Percentiles rank a stretch among this genome's conserved stretches.
Conservation (phyloP, 1,140 invertebrate genomes). For the Orchestia grillus region DNA sequence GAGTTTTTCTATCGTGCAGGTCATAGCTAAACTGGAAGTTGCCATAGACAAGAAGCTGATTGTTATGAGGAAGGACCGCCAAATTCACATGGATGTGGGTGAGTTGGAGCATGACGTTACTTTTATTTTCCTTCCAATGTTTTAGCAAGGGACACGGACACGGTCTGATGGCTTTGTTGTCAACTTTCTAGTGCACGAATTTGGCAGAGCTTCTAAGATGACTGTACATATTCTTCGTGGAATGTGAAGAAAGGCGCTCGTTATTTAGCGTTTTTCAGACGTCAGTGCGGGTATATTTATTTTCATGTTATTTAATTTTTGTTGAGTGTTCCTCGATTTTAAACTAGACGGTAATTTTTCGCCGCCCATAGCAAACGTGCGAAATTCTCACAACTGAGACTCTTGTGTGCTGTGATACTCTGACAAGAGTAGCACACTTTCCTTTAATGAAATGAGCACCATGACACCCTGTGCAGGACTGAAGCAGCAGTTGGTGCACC, state of each 20-base stretch:
- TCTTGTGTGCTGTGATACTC: neutral
- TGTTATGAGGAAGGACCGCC: conserved; percentile 72
- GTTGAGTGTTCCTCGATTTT: too few relatives aligned
- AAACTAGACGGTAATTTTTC: neutral
- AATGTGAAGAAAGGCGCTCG: too few relatives aligned
- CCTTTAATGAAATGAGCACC: neutral
- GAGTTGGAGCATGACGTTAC: conserved; percentile 66
- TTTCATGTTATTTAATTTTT: neutral
- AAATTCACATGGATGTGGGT: conserved; percentile 71
- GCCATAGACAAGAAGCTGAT: conserved; percentile 72
- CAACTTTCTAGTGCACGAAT: too few relatives aligned
- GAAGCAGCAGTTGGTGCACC: conserved; percentile 82
- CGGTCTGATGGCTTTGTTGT: too few relatives aligned
- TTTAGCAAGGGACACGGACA: too few relatives aligned
- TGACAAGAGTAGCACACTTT: neutral
- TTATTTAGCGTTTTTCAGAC: neutral
- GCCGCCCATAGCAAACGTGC: neutral
- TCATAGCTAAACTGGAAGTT: conserved; percentile 72
- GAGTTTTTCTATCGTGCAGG: conserved; percentile 44
- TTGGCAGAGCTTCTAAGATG: too few relatives aligned
- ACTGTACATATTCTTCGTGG: too few relatives aligned
- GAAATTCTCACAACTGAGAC: neutral
- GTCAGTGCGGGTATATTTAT: neutral
- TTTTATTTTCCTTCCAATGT: too few relatives aligned
- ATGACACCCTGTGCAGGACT: conserved; percentile 73